Evolutionary conservation across 2,113 vertebrate species (phyloP).

Genomic region (Oreochromis aureus): DNA sequence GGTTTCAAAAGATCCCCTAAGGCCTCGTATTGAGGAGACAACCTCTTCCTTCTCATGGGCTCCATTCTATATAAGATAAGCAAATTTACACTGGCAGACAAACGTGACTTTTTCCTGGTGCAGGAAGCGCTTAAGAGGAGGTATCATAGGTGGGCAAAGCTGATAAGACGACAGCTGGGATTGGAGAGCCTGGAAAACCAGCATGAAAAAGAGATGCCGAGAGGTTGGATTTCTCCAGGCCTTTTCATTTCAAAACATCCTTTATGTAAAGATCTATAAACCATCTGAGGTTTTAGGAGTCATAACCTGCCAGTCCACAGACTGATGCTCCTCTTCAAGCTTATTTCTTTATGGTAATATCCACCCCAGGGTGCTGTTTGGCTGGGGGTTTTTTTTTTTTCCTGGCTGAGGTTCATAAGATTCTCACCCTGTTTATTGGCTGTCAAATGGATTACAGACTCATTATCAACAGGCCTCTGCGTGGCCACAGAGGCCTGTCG

Average conservation of each 20-base stretch:
- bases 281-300: background rate
- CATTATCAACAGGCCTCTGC: constrained; percentile 44
- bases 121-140: constrained; percentile 40
- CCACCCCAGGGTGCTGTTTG: constrained; percentile 28
- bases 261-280: constrained; percentile 11
- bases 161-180: constrained; percentile 53
- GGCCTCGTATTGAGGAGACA: constrained; percentile 27
- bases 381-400: background rate
- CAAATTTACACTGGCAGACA: constrained; percentile 51
- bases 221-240: constrained; percentile 11
- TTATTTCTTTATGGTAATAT: constrained; percentile 33
- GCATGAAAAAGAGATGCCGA: constrained; percentile 44
- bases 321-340: background rate
- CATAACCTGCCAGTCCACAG: background rate
- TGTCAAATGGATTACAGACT: constrained; percentile 56
- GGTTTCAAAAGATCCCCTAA: constrained; percentile 42
- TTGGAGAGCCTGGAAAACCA: constrained; percentile 8
- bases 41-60: constrained; percentile 6
- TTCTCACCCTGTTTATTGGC: constrained; percentile 38
- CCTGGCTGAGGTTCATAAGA: constrained; percentile 5
- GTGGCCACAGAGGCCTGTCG: constrained; percentile 3
- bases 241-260: constrained; percentile 26
- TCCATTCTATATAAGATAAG: constrained; percentile 42
- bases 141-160: constrained; percentile 54
- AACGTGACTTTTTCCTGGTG: constrained; percentile 45